Conservation (phyloP, 2,113 vertebrate species). For the Sebastes schlegelii region DNA sequence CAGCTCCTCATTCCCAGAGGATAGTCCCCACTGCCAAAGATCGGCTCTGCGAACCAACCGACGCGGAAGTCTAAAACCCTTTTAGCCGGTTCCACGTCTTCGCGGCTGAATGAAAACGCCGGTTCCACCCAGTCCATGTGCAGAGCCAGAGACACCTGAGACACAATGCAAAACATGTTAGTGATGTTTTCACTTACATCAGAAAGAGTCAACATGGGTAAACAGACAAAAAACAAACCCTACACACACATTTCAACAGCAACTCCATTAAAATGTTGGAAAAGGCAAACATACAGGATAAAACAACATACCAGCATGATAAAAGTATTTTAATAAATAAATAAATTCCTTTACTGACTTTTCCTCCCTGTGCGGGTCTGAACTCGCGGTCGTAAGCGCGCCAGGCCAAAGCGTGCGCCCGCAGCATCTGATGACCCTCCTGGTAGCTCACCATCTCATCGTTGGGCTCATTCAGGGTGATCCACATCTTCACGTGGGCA, state of each 20-base stretch:
- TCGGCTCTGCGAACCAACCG: conserved; percentile 95
- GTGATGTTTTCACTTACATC: not conserved
- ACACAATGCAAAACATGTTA: not conserved
- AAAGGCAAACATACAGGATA: not conserved
- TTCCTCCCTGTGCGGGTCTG: conserved; percentile 87
- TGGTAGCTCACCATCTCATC: conserved; percentile 88
- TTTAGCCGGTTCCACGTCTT: conserved; percentile 89
- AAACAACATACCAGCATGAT: not conserved
- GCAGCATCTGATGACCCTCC: conserved; percentile 91
- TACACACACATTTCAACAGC: not conserved
- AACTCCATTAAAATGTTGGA: not conserved
- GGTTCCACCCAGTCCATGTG: conserved; percentile 96
- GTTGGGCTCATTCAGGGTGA: conserved; percentile 92
- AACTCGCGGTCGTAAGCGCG: conserved; percentile 89
- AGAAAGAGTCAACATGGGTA: not conserved
- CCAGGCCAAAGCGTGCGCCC: conserved; percentile 93
- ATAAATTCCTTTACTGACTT: conserved; percentile 62
- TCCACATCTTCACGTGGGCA: conserved; percentile 91
- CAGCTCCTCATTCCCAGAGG: conserved; percentile 91
- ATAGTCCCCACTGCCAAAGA: conserved; percentile 95
- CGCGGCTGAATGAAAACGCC: conserved; percentile 90
- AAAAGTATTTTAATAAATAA: not conserved
- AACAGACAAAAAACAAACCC: not conserved
- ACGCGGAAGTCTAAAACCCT: conserved; percentile 91
- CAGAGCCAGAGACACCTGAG: conserved; percentile 89